phyloP scores from a whole-genome alignment of 2,113 vertebrate genomes.

The Myotis yumanensis region DNA sequence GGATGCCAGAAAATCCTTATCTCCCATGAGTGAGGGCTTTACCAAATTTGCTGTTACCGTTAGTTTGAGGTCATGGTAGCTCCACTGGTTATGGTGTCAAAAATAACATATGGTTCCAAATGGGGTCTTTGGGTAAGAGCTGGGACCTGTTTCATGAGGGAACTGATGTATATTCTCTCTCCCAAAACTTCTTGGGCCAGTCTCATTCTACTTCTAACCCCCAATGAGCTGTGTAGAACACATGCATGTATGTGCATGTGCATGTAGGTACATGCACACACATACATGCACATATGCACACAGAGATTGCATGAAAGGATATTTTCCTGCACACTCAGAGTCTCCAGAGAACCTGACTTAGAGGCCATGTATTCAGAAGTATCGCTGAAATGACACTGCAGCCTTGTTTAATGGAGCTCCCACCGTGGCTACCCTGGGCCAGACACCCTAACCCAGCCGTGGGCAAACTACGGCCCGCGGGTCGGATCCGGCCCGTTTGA shows the following conservation, averaged over 20 bases:
- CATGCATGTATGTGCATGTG: neutral
- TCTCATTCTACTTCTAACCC: neutral
- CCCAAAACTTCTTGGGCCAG: neutral
- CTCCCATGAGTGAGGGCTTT: slow-evolving; percentile 89
- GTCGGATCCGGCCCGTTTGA: too few species aligned
- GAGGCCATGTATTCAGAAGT: neutral
- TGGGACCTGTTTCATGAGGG: slow-evolving; percentile 79
- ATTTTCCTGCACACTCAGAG: neutral
- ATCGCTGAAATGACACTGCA: neutral
- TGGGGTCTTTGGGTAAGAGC: slow-evolving; percentile 84
- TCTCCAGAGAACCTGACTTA: neutral
- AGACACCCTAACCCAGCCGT: too few species aligned
- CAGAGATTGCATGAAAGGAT: neutral
- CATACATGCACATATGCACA: neutral
- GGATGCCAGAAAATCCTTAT: slow-evolving; percentile 91
- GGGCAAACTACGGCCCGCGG: too few species aligned
- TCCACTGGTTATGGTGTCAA: slow-evolving; percentile 87
- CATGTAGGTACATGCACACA: rapidly evolving
- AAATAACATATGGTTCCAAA: slow-evolving; percentile 83
- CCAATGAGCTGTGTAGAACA: neutral
- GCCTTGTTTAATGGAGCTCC: neutral
- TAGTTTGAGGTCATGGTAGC: slow-evolving; percentile 87
- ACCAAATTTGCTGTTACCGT: slow-evolving; percentile 86
- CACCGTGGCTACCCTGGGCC: neutral
- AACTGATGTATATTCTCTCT: neutral